Conservation (phyloP, 1,140 invertebrate genomes). For the Drosophila kohkoa region DNA sequence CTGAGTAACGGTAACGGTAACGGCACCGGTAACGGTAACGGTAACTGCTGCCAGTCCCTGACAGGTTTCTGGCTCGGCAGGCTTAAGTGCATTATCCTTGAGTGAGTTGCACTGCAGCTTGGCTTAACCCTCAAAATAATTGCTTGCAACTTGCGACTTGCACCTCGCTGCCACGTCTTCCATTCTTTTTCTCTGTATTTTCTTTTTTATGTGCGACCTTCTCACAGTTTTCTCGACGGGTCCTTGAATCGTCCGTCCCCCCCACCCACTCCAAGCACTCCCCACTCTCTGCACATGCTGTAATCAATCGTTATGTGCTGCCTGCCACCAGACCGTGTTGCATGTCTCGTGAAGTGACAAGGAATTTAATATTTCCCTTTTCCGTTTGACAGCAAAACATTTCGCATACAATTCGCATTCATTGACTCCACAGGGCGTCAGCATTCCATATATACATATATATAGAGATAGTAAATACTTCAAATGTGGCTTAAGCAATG, state of each 20-base stretch:
- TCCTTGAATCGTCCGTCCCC: background rate
- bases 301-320: conserved; percentile 38
- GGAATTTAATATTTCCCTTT: conserved; percentile 26
- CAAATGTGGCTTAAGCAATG: background rate
- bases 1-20: conserved; percentile 11
- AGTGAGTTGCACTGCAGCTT: conserved; percentile 36
- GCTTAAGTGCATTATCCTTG: conserved; percentile 57
- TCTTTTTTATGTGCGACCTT: background rate
- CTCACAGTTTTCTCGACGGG: background rate
- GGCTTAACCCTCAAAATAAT: conserved; percentile 43
- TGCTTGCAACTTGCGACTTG: conserved; percentile 24
- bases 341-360: conserved; percentile 3
- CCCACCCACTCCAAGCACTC: background rate
- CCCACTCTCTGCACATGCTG: conserved; percentile 1
- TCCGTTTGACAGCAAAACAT: conserved; percentile 10
- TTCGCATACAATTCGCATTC: conserved; percentile 24
- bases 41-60: conserved; percentile 29
- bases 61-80: conserved; percentile 11
- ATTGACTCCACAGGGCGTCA: background rate
- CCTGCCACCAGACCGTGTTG: background rate
- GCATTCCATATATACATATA: too few species aligned
- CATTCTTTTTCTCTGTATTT: background rate
- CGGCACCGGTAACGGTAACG: background rate
- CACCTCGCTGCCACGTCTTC: background rate
- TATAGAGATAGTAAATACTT: conserved; percentile 8